phyloP scores from a whole-genome alignment of 2,797 vertebrate species.

The Setipinna tenuifilis region DNA sequence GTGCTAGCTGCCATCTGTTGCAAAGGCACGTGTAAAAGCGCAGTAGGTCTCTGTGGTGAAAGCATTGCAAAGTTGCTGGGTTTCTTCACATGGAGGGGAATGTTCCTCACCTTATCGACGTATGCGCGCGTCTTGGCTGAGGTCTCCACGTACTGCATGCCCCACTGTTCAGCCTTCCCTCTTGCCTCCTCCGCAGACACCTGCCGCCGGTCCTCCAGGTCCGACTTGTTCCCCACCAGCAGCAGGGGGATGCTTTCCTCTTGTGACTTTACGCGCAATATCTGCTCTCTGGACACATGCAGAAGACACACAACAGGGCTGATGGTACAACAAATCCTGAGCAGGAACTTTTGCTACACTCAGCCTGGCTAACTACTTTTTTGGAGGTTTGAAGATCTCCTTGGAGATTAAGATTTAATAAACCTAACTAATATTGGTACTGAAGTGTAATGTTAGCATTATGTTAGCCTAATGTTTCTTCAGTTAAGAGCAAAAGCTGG shows the following conservation, averaged over 20 bases:
- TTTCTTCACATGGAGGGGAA: no score
- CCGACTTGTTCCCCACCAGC: conserved; percentile 94
- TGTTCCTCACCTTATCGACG: conserved; percentile 87
- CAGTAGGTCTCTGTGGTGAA: no score
- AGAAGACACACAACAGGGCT: conserved; percentile 66
- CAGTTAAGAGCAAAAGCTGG: no score
- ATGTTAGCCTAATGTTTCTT: no score
- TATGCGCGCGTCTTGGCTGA: conserved; percentile 95
- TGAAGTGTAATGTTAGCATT: no score
- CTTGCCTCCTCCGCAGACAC: conserved; percentile 86
- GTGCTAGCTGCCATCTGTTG: no score
- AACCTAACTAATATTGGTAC: no score
- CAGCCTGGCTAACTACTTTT: no score
- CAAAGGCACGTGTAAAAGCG: no score
- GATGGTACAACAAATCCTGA: conserved; percentile 89
- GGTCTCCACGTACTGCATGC: conserved; percentile 93
- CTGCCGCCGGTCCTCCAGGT: conserved; percentile 91
- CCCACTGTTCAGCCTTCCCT: conserved; percentile 85
- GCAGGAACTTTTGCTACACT: conserved; percentile 55
- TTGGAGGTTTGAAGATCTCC: no score
- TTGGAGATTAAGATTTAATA: no score
- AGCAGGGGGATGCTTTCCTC: conserved; percentile 90
- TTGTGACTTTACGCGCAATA: conserved; percentile 93
- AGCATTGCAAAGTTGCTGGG: no score
- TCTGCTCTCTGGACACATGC: conserved; percentile 84